Conservation (phyloP, 23 tunicate species). For the Trididemnum clinides region DNA sequence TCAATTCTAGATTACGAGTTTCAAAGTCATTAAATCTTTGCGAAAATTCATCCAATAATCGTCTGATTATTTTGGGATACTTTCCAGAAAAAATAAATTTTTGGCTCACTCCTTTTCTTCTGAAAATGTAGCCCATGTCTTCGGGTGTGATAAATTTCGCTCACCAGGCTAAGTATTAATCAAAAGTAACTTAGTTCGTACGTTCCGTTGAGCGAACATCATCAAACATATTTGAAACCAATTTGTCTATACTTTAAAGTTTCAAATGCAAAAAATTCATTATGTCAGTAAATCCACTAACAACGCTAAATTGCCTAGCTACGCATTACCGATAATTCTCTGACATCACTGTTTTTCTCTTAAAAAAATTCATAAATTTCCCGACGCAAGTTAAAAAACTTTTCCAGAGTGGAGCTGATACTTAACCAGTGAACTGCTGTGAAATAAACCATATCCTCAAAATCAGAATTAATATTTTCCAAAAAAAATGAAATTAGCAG, state of each 20-base stretch:
- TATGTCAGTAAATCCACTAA: neutral
- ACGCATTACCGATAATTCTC: neutral
- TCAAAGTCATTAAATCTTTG: neutral
- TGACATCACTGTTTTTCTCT: neutral
- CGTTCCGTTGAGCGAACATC: no score
- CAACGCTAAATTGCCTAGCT: neutral
- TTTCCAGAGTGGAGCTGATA: neutral
- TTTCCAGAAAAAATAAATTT: neutral
- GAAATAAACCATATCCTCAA: neutral
- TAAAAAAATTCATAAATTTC: neutral
- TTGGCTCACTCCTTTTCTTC: neutral
- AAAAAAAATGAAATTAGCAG: neutral
- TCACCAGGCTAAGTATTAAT: no score
- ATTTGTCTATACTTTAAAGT: neutral
- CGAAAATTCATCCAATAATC: neutral
- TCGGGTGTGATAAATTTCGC: no score
- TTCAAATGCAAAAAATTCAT: neutral
- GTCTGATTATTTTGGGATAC: neutral
- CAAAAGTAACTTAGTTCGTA: no score
- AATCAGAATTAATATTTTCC: neutral
- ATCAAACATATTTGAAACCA: no score
- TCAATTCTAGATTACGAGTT: neutral
- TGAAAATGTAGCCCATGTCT: neutral
- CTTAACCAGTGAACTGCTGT: neutral
- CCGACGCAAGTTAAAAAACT: neutral